A percentile compares a stretch with the other conserved stretches of the same genome.
Conservation (phyloP, 2,797 vertebrate genomes). For the Chrysocyon brachyurus region DNA sequence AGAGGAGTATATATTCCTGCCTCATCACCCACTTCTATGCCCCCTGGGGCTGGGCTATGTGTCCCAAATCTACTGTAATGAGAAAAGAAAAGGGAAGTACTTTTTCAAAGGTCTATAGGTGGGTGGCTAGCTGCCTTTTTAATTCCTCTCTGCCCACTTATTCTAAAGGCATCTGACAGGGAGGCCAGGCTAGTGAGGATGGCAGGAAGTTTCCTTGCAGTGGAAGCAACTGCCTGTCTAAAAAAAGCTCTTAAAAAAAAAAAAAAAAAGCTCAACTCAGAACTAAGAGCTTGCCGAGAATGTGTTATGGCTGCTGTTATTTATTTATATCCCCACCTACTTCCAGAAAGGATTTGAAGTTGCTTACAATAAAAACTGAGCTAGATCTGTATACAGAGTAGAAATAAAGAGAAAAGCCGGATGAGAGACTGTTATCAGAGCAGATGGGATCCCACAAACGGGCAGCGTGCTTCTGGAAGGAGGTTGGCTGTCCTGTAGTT, state of each 20-base stretch:
- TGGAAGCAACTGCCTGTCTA: not conserved
- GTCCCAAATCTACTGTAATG: not conserved
- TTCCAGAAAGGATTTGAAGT: constrained; percentile 58
- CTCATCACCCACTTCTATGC: not conserved
- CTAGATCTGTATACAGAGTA: not conserved
- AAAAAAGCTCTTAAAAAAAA: constrained; percentile 38
- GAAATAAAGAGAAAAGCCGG: not conserved
- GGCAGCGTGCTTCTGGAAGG: accelerated
- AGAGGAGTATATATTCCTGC: not conserved
- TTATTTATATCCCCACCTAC: constrained; percentile 34
- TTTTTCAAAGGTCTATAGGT: not conserved
- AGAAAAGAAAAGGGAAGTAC: not conserved
- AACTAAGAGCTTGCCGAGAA: constrained; percentile 26
- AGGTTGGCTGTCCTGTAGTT: accelerated
- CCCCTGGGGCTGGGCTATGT: not conserved
- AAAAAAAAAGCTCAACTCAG: not conserved
- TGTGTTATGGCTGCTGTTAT: not conserved
- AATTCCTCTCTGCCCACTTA: constrained; percentile 33
- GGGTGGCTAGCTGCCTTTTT: not conserved
- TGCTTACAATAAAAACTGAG: not conserved
- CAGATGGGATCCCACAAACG: accelerated
- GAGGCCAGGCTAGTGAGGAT: not conserved
- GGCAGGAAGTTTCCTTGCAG: constrained; percentile 23
- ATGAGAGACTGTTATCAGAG: accelerated
- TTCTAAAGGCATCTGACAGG: not conserved